Conservation (phyloP, 2,797 vertebrate species). For the Urophycis tenuis region DNA sequence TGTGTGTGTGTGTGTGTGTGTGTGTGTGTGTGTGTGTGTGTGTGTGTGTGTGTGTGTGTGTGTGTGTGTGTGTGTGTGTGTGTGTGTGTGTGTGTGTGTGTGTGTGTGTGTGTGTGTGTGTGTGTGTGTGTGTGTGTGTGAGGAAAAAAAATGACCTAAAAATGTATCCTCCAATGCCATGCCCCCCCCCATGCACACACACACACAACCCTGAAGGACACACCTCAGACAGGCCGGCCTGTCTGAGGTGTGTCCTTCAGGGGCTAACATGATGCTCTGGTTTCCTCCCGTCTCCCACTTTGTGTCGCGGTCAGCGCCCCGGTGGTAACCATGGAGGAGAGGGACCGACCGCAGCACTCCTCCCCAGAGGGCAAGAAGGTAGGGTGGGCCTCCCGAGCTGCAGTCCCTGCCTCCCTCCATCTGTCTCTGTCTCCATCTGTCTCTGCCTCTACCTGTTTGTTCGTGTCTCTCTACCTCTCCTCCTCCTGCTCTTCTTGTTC, state of each 20-base stretch:
- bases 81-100: too few relatives aligned
- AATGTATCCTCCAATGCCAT: too few relatives aligned
- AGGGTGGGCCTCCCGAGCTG: constrained; percentile 32
- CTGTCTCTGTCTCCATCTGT: background rate
- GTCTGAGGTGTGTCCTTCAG: background rate
- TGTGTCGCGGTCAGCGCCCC: constrained; percentile 58
- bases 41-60: too few relatives aligned
- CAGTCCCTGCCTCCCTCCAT: background rate
- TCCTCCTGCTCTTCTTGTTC: background rate
- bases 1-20: too few relatives aligned
- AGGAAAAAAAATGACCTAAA: too few relatives aligned
- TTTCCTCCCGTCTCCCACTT: background rate
- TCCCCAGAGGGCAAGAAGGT: constrained; percentile 79
- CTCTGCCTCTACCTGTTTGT: background rate
- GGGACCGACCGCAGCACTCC: constrained; percentile 57
- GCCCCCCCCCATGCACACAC: background rate
- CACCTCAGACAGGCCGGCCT: background rate
- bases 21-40: too few relatives aligned
- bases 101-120: too few relatives aligned
- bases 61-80: too few relatives aligned
- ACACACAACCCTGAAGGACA: background rate
- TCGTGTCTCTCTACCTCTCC: background rate
- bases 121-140: too few relatives aligned
- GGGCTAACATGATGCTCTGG: background rate
- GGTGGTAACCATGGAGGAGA: constrained; percentile 78